A percentile compares a stretch with the other conserved stretches of the same genome.
phyloP scores from a whole-genome alignment of 2,113 vertebrate genomes.

The Crotalus horridus region DNA sequence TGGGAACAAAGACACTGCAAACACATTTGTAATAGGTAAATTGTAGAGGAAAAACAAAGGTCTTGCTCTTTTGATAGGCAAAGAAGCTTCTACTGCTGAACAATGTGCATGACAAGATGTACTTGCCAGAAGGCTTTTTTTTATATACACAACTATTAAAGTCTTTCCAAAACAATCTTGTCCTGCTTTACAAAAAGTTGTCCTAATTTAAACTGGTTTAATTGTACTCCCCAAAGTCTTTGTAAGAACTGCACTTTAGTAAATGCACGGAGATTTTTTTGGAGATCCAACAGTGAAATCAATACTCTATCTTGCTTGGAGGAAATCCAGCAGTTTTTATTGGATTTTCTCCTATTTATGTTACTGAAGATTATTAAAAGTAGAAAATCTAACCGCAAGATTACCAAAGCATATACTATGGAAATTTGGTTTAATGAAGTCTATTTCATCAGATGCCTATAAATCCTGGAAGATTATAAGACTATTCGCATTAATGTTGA shows the following conservation, averaged over 20 bases:
- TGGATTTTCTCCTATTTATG: background rate
- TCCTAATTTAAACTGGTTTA: slow-evolving; percentile 6
- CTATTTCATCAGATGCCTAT: background rate
- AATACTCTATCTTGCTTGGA: background rate
- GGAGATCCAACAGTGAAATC: background rate
- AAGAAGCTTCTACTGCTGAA: background rate
- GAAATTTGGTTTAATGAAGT: background rate
- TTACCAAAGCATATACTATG: background rate
- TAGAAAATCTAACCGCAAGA: background rate
- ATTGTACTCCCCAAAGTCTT: background rate
- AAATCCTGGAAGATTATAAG: background rate
- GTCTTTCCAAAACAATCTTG: background rate
- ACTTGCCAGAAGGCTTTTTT: background rate
- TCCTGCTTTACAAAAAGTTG: background rate
- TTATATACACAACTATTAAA: background rate
- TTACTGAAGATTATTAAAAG: background rate
- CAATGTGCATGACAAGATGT: background rate
- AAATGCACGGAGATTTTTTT: background rate
- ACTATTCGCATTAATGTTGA: background rate
- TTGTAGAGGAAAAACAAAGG: background rate
- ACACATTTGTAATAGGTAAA: background rate
- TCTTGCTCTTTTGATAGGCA: background rate
- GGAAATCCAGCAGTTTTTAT: background rate
- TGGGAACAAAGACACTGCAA: background rate
- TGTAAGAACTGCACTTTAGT: background rate